phyloP scores from a whole-genome alignment of 2,113 vertebrate genomes.

The Cnemophilus loriae region DNA sequence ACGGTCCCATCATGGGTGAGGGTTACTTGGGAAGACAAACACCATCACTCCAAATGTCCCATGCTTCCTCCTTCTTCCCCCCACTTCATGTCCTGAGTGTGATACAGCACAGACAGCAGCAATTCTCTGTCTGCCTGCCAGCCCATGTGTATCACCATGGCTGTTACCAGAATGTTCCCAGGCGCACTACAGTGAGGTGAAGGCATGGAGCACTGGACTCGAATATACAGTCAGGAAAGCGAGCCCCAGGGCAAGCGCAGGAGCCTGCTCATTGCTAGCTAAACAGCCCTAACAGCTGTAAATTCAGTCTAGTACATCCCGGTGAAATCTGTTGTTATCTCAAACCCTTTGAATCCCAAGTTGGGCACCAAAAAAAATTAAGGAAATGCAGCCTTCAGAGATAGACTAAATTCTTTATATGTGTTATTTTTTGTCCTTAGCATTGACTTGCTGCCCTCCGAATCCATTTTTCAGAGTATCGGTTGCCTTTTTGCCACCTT shows the following conservation, averaged over 20 bases:
- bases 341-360: neutral
- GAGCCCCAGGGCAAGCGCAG: neutral
- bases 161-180: neutral
- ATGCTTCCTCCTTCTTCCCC: neutral
- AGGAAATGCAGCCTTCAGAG: neutral
- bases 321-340: neutral
- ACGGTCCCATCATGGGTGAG: too few species aligned
- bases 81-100: neutral
- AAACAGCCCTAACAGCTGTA: neutral
- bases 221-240: rapidly evolving
- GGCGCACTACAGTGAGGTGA: neutral
- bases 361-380: neutral
- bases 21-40: neutral
- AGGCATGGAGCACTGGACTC: rapidly evolving
- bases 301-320: neutral
- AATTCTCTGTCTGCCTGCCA: neutral
- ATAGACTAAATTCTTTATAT: neutral
- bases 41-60: neutral
- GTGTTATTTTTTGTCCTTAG: neutral
- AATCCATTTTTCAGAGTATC: neutral
- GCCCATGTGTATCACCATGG: rapidly evolving
- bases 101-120: neutral
- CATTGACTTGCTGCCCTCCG: neutral
- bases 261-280: neutral
- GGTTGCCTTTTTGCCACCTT: neutral